Base-by-base conservation (phyloP, 2,797 vertebrate species). In the Argentina silus region DNA sequence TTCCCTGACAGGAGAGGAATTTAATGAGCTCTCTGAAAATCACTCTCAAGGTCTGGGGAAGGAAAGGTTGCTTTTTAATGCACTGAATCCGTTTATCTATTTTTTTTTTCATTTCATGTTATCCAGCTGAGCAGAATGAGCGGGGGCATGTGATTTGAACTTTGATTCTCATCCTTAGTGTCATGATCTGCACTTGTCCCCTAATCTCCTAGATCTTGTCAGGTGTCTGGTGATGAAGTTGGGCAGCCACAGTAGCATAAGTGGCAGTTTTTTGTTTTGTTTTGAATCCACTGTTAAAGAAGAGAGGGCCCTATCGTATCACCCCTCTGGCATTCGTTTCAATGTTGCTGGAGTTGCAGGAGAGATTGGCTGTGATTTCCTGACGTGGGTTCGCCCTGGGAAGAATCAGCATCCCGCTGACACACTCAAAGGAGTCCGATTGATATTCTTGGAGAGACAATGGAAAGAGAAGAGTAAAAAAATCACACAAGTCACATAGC, bases 401-500 rank as follows among this genome's bases (percentile, higher is more conserved):
- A 61, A 42, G 59, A 42, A 61, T 23, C 23, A 36, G 57, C 21
- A 21, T 21, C 45, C 64, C 6, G 55, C 15, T 43, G 15, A 12
- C 47, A 53, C 5, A 45, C 7, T 67, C 21, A 17, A 82, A 89
- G 87, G 87, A 88, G 84, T 90, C 90, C 87, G 87, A 91, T 90
- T 91, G 89, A 88, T 92, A 91, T 92, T 90, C 89, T 86, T 85
- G 69, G 81, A 88, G 85, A 88, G 83, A 81, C 85, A 76, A 85
- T 84, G 88, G 23, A 15, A 3, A 65, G 78, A 78, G 70, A 74
- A 75, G 73, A 85, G 84, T 4, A 1, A 36, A 36, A 90, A 88
- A 90, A 86, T 91, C 84, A 83, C 88, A 86, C 83, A 73, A 77
- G 83, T 87, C 80, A 78, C 84, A 65, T 84, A 88, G 87, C 80